Evolutionary conservation across 35 echinoderm and acorn worm species (phyloP).

Genomic region (Patiria miniata): DNA sequence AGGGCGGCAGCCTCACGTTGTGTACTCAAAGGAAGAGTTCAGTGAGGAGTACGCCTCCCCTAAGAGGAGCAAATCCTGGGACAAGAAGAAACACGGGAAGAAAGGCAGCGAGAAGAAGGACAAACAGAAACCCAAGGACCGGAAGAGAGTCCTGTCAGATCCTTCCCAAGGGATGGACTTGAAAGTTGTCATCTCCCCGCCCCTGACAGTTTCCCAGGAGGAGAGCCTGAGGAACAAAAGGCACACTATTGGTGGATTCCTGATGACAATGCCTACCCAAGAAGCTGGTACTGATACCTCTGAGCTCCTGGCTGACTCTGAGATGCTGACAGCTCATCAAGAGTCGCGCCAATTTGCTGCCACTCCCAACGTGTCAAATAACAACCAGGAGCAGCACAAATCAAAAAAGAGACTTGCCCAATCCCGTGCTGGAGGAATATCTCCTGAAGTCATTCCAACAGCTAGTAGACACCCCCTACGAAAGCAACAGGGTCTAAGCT

Average conservation of each 20-base stretch:
- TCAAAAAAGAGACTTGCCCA: neutral
- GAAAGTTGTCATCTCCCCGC: neutral
- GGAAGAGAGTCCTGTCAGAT: slow-evolving; percentile 6
- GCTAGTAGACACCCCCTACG: neutral
- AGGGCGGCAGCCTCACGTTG: slow-evolving; percentile 19
- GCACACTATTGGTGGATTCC: neutral
- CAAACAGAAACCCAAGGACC: neutral
- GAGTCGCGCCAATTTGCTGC: neutral
- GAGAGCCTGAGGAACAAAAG: neutral
- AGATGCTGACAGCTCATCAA: neutral
- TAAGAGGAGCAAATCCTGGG: slow-evolving; percentile 18
- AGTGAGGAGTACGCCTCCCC: slow-evolving; percentile 18
- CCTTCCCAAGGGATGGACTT: neutral
- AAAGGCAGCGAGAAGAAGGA: slow-evolving; percentile 1
- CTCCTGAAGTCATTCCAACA: neutral
- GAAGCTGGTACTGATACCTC: slow-evolving; percentile 29
- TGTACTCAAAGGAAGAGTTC: slow-evolving; percentile 35
- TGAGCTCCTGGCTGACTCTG: neutral
- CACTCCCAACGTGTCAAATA: slow-evolving; percentile 5
- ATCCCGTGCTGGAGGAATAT: neutral
- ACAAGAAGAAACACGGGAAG: slow-evolving; percentile 20
- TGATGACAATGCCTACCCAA: neutral
- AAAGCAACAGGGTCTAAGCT: neutral
- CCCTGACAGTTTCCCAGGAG: neutral
- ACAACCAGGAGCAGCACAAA: slow-evolving; percentile 20